Percentiles rank a stretch among this genome's conserved stretches.
These are phyloP conservation scores for Mesocricetus auratus DNA, from an alignment of 2,113 vertebrate species.

Conservation along the genomic window DNA sequence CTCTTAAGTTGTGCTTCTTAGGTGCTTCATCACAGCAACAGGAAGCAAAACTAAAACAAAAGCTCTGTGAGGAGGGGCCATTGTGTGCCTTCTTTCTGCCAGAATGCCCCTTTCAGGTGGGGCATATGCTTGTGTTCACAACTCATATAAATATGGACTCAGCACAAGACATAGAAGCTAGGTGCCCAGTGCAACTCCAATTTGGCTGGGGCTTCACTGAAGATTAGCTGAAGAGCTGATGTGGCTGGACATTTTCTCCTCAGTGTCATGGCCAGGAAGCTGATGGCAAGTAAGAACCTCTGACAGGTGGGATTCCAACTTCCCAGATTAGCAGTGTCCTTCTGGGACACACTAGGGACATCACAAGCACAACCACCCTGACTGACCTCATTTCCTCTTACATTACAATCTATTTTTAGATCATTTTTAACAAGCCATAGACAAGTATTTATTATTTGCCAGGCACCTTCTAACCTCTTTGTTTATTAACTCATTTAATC, in stretches of 20 bases:
- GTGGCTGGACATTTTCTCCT: neutral
- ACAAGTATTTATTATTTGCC: slow-evolving; percentile 23
- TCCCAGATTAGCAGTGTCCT: slow-evolving; percentile 76
- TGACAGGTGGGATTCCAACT: slow-evolving; percentile 71
- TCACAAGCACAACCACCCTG: slow-evolving; percentile 59
- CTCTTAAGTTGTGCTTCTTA: neutral
- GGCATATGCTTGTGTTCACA: neutral
- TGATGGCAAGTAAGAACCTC: slow-evolving; percentile 38
- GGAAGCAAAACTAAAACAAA: neutral
- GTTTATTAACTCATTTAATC: neutral
- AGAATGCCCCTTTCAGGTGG: neutral
- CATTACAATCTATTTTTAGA: slow-evolving; percentile 62
- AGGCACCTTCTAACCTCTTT: neutral
- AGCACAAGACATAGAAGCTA: neutral
- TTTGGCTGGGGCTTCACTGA: neutral
- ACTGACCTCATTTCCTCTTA: slow-evolving; percentile 74
- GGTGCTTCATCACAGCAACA: neutral
- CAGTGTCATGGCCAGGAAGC: slow-evolving; percentile 50
- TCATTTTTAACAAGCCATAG: slow-evolving; percentile 8
- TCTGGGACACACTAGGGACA: slow-evolving; percentile 60
- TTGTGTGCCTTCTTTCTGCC: neutral
- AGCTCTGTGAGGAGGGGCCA: neutral
- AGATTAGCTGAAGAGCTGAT: neutral
- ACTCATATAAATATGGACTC: accelerated
- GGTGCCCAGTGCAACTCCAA: neutral